Base-by-base conservation (phyloP, 2,797 vertebrate genomes). In the Leptoclinus maculatus region DNA sequence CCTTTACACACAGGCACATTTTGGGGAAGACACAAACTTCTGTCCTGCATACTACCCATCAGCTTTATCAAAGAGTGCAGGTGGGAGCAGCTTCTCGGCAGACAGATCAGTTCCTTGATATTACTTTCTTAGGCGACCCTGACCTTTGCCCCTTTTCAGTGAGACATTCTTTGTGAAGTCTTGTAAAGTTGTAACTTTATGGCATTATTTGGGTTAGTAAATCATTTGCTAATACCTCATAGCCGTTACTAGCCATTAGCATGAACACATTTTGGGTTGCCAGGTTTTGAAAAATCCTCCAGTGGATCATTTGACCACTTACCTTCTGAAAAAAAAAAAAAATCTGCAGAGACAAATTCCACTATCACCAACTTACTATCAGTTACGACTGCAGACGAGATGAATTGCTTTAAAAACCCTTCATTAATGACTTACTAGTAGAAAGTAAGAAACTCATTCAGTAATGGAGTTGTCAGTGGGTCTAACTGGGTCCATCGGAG, bases 1-100 rank as follows among this genome's bases (percentile, higher is more conserved):
- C 71, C 57, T 78, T 70, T 49, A 66, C 54, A 0, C 45, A 47
- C 73, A 71, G 63, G 74, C 82, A 78, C 53, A 76, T 51, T 36
- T 75, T 38, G 29, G 17, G 17, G 16, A 45, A 54, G 39, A 62
- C n/a, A 0, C 6, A 45, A 54, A 74, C 6, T 41, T 41, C 45
- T 64, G 36, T 60, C 51, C 19, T 62, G 47, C 3, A 10, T 34
- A 23, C 27, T 43, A 39, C 51, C 11, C 27, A 4, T 47, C 6
- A 7, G 27, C 25, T 59, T 65, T 16, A 25, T 65, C 67, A 39
- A 54, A 32, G 12, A 66, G 39, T 29, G 51, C 47, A 64, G 23
- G 4, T 43, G 25, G 25, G 25, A 5, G 49, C 41, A 65, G 32
- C 54, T 16, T 60, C 36, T 81, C 21, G 25, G 45, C 39, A 34